phyloP scores from a whole-genome alignment of 1,140 invertebrate genomes.

The Drosophila kanapiae region DNA sequence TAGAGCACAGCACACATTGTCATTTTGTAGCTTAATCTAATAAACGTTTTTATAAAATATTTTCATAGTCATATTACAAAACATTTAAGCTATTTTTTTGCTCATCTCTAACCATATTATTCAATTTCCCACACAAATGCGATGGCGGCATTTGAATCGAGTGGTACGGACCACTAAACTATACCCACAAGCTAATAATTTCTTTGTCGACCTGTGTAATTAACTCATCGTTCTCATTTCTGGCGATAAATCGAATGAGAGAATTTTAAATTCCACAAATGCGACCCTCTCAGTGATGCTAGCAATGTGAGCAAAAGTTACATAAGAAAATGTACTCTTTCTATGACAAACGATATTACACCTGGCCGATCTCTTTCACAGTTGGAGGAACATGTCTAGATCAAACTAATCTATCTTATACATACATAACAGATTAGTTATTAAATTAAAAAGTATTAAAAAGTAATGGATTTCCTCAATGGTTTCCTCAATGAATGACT shows the following conservation, averaged over 20 bases:
- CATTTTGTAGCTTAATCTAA: too few relatives aligned
- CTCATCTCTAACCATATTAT: too few relatives aligned
- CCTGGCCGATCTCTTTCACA: neutral
- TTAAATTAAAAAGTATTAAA: neutral
- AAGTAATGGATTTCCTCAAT: neutral
- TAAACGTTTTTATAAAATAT: too few relatives aligned
- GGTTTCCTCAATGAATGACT: slow-evolving; percentile 9
- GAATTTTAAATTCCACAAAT: neutral
- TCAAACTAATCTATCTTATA: neutral
- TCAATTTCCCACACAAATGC: too few relatives aligned
- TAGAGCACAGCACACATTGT: too few relatives aligned
- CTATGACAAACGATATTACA: neutral
- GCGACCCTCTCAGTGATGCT: neutral
- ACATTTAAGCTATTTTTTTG: too few relatives aligned
- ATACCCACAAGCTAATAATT: too few relatives aligned
- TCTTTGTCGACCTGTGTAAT: slow-evolving; percentile 4
- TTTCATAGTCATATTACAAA: too few relatives aligned
- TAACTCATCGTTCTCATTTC: slow-evolving; percentile 1
- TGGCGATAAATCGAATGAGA: slow-evolving; percentile 1
- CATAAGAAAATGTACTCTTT: neutral
- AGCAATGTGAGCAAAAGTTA: neutral
- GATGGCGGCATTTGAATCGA: too few relatives aligned
- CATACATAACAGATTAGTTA: neutral
- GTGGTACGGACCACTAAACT: too few relatives aligned
- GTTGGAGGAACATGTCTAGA: neutral